Evolutionary conservation across 2,797 vertebrate species (phyloP), one percentile per base, ranked within the genome.

Genomic region (Pteropus rufus): DNA sequence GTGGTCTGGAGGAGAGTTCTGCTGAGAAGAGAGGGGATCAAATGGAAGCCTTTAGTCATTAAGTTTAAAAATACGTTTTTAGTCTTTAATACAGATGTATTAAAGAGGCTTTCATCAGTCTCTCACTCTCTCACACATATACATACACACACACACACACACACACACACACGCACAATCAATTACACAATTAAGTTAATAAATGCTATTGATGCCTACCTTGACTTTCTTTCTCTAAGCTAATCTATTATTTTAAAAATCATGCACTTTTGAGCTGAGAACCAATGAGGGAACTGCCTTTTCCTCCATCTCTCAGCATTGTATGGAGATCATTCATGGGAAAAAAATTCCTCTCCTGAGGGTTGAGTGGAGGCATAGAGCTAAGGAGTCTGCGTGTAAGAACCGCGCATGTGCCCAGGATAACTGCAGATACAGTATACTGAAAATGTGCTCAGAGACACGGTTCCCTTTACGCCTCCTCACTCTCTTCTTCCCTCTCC

Each of bases 21-120:
- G 21, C 46, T 49, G 69, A 92, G 65, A 41, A 58, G 93, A 82
- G 89, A 93, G 21, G 46, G 49, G 76, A 44, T 81, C 65, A 73
- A 65, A 26, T 54, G 34, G 10, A 89, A 93, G 89, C 89, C 56
- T 52, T 94, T 85, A 79, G n/a, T 75, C 62, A 79, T 36, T 75
- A 72, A 7, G 15, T 81, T 88, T 75, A 91, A 85, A 95, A 92
- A 56, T 83, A 79, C 75, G 76, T 29, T 72, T 70, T 80, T 88
- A 73, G 21, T 92, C 88, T 58, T 86, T 62, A 82, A 39, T 21
- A 26, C 34, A 80, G n/a, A 69, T 44, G 1, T 49, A 4, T 67
- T 46, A n/a, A n/a, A 64, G 58, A 8, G 60, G 44, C 76, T 76
- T 41, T 62, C 69, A 46, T 84, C 8, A 19, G 23, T 60, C 23